Percentiles rank a stretch among this genome's conserved stretches.
Conservation (phyloP, 2,797 vertebrate genomes). For the Coregonus ussuriensis region DNA sequence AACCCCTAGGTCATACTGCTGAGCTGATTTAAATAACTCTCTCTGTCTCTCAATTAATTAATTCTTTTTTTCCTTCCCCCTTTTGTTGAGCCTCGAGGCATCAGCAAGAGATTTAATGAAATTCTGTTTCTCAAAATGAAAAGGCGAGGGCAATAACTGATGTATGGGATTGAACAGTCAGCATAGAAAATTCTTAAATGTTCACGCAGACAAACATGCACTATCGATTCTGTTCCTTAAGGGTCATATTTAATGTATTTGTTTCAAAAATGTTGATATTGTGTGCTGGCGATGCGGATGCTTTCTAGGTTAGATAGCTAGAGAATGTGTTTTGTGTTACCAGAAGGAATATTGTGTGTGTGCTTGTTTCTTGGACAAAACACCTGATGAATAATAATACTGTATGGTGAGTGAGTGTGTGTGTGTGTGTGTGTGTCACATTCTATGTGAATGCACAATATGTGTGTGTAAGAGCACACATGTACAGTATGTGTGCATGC, state of each 20-base stretch:
- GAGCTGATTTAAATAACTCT: slow-evolving; percentile 76
- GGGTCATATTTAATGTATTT: slow-evolving; percentile 73
- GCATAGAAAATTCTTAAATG: slow-evolving; percentile 65
- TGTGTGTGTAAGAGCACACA: neutral
- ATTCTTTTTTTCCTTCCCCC: slow-evolving; percentile 58
- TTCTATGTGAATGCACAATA: neutral
- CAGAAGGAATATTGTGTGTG: neutral
- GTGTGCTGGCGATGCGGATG: neutral
- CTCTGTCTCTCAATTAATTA: slow-evolving; percentile 74
- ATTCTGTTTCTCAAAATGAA: slow-evolving; percentile 74
- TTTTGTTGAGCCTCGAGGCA: slow-evolving; percentile 60
- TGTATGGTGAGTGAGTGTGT: neutral
- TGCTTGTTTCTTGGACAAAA: neutral
- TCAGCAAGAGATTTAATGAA: slow-evolving; percentile 66
- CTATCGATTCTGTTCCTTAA: slow-evolving; percentile 66
- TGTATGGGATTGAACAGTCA: slow-evolving; percentile 75
- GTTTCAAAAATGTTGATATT: slow-evolving; percentile 57
- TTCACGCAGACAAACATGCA: slow-evolving; percentile 72
- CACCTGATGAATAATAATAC: neutral
- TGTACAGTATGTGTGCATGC: slow-evolving; percentile 6
- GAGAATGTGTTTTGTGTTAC: neutral
- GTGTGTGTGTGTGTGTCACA: slow-evolving; percentile 6
- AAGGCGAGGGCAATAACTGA: slow-evolving; percentile 74
- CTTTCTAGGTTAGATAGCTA: neutral
- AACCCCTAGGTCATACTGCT: slow-evolving; percentile 57